phyloP scores from a whole-genome alignment of 2,797 vertebrate genomes.

The Bradypodion ventrale region DNA sequence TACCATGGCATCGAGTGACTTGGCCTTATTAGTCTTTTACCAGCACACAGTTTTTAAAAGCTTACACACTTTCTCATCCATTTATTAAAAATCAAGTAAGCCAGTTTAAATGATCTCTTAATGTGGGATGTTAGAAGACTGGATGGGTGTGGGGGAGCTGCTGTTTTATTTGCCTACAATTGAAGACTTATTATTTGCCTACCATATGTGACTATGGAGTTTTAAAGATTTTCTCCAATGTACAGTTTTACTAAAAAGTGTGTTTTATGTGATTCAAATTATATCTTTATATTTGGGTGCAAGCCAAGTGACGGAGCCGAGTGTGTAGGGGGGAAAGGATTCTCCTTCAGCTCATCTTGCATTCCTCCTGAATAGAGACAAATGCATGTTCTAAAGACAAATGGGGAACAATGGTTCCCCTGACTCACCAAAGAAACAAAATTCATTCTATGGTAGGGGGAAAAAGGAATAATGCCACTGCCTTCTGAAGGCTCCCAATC shows the following conservation, averaged over 20 bases:
- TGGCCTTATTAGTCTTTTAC: slow-evolving; percentile 76
- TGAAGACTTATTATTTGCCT: too few relatives aligned
- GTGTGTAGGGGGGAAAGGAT: too few relatives aligned
- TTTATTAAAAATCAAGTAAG: slow-evolving; percentile 76
- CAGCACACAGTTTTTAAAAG: slow-evolving; percentile 72
- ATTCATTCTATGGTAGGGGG: too few relatives aligned
- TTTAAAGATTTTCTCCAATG: neutral
- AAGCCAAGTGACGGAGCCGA: neutral
- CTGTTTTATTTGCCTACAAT: slow-evolving; percentile 48
- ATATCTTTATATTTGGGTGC: neutral
- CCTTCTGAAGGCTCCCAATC: too few relatives aligned
- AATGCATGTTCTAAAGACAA: neutral
- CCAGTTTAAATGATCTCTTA: slow-evolving; percentile 65
- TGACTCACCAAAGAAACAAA: too few relatives aligned
- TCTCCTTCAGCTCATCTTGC: too few relatives aligned
- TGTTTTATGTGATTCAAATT: neutral
- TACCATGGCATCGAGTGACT: slow-evolving; percentile 76
- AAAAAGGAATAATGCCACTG: too few relatives aligned
- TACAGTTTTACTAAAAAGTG: neutral
- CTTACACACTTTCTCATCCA: slow-evolving; percentile 69
- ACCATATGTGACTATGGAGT: slow-evolving; percentile 21
- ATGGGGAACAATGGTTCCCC: neutral
- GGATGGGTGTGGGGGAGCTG: slow-evolving; percentile 36
- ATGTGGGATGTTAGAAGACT: slow-evolving; percentile 57
- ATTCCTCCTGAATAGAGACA: too few relatives aligned